A percentile compares a stretch with the other conserved stretches of the same genome.
Conservation (phyloP, 1,140 invertebrate genomes). For the Leptinotarsa undecemlineata region DNA sequence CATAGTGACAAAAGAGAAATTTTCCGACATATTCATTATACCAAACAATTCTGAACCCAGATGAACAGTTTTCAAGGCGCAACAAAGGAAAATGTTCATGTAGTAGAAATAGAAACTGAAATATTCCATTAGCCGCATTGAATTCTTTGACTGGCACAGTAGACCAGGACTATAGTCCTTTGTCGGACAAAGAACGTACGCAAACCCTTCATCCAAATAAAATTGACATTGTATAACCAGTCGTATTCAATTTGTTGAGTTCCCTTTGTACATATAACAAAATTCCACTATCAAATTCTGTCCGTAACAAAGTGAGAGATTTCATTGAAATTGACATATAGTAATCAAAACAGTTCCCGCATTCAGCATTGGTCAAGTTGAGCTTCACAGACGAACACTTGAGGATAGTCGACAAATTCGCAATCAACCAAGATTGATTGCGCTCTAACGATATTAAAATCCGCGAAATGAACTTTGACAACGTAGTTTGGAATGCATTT, state of each 20-base stretch:
- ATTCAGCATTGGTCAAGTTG: slow-evolving; percentile 14
- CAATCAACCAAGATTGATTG: slow-evolving; percentile 16
- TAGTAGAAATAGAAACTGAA: too few species aligned
- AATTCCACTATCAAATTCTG: slow-evolving; percentile 27
- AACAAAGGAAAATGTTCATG: too few species aligned
- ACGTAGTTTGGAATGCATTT: neutral
- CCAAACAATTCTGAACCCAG: too few species aligned
- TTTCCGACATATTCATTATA: too few species aligned
- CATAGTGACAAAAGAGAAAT: too few species aligned
- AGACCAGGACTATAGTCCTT: too few species aligned
- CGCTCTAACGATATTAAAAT: slow-evolving; percentile 12
- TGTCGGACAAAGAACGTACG: too few species aligned
- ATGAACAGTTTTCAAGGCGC: too few species aligned
- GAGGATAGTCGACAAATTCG: neutral
- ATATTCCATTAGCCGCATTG: too few species aligned
- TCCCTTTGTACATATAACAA: slow-evolving; percentile 25
- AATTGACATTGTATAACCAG: too few species aligned
- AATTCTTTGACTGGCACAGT: too few species aligned
- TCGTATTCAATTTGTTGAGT: neutral
- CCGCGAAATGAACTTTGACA: neutral
- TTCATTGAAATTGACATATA: slow-evolving; percentile 29
- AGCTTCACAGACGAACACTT: slow-evolving; percentile 18
- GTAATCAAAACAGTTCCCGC: slow-evolving; percentile 28
- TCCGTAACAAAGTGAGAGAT: slow-evolving; percentile 14
- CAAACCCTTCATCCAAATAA: too few species aligned